Evolutionary conservation across 2,113 vertebrate species (phyloP), one percentile per base, ranked within the genome.

Genomic region (Nanorana parkeri): DNA sequence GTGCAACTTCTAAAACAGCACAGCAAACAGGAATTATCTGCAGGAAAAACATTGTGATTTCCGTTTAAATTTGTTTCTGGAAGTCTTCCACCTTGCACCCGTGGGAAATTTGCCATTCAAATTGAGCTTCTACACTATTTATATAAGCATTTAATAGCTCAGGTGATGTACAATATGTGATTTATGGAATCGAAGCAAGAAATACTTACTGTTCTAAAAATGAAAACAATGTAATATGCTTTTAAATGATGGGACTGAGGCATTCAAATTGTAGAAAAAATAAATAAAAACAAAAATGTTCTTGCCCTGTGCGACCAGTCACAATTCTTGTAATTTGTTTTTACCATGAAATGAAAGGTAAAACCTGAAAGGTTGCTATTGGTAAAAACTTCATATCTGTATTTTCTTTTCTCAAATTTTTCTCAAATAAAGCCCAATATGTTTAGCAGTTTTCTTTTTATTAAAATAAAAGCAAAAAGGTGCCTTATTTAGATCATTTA

Each of bases 11-110:
- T 32, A 67, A 75, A 81, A 74, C 26, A 81, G 69, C 69, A 67
- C 58, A 75, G 55, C 80, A 81, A 81, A 74, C 69, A 81, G 61
- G 64, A 81, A 81, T 81, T 75, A 81, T 81, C 80, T 81, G n/a
- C 69, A 75, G 17, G 60, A 74, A 83, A 83, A 83, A 76, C 52
- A 76, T 68, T 76, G 71, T 76, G 80, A 83, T 83, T 83, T 83
- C 58, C 60, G 71, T 32, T 54, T 5, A 58, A 68, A 68, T 82
- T 41, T 82, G 54, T n/a, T 68, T 56, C 41, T 51, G 71, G 68
- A 76, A 52, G 52, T 58, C 17, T 75, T 72, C 63, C 63, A 51
- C 54, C 32, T 55, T 76, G 72, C 72, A 75, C 80, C 63, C 76
- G 72, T 76, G 80, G 71, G 64, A 67, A 68, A 76, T 68, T 83